Percentiles rank a stretch among this genome's conserved stretches.
phyloP scores from a whole-genome alignment of 1,140 invertebrate species.

The Camponotus vicinus region DNA sequence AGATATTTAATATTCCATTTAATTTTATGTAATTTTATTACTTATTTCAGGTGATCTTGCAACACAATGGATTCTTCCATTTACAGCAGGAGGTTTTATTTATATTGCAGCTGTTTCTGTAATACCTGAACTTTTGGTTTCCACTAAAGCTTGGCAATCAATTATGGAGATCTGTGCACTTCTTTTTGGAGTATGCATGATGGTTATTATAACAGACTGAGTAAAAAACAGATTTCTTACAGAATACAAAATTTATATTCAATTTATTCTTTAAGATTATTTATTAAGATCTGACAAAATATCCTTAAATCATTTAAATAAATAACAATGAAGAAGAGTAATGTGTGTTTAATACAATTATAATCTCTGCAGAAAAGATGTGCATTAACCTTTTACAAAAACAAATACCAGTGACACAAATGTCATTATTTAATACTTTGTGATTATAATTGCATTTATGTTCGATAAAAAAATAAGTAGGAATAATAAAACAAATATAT shows the following conservation, averaged over 20 bases:
- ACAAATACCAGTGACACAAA: conserved; percentile 52
- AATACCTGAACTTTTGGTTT: conserved; percentile 96
- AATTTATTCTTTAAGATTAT: conserved; percentile 51
- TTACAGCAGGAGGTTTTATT: conserved; percentile 99
- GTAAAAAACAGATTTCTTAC: conserved; percentile 83
- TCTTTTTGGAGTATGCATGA: conserved; percentile 95
- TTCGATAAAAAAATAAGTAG: neutral
- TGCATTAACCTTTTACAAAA: neutral
- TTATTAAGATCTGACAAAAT: conserved; percentile 39
- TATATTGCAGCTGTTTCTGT: conserved; percentile 99
- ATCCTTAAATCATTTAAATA: neutral
- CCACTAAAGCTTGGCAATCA: conserved; percentile 94
- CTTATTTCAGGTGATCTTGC: conserved; percentile 89
- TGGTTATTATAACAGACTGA: conserved; percentile 97
- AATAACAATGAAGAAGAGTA: neutral
- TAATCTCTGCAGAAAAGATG: neutral
- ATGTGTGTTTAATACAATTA: conserved; percentile 33
- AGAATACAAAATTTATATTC: conserved; percentile 4
- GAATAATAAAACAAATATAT: conserved; percentile 5
- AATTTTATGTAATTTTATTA: conserved; percentile 37
- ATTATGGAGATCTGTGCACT: conserved; percentile 95
- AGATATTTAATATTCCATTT: neutral
- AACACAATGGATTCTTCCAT: conserved; percentile 95
- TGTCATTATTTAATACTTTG: conserved; percentile 22
- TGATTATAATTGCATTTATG: conserved; percentile 25